phyloP scores from a whole-genome alignment of 2,888 invertebrate species.

The Agrotis exclamationis region DNA sequence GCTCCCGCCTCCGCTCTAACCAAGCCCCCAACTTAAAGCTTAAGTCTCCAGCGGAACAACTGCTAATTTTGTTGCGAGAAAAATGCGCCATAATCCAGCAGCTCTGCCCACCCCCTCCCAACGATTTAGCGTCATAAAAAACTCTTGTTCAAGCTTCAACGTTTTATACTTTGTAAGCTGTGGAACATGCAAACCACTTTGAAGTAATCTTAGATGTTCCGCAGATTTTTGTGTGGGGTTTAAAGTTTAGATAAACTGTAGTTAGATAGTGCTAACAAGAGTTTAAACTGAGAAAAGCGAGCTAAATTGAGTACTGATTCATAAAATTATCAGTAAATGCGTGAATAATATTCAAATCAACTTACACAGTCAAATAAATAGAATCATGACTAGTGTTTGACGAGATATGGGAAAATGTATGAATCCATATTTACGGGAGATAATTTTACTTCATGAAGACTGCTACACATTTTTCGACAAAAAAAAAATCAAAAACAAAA shows the following conservation, averaged over 20 bases:
- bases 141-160: constrained; percentile 53
- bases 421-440: neutral
- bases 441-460: neutral
- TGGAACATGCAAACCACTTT: constrained; percentile 49
- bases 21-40: constrained; percentile 44
- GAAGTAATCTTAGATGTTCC: constrained; percentile 44
- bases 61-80: constrained; percentile 65
- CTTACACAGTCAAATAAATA: neutral
- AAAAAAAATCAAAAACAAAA: no score
- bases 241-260: neutral
- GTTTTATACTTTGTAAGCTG: constrained; percentile 55
- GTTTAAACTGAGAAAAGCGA: neutral
- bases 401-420: no score
- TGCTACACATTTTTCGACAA: no score
- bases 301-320: neutral
- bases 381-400: neutral
- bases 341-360: neutral
- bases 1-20: constrained; percentile 22
- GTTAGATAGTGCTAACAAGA: neutral
- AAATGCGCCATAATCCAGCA: constrained; percentile 62
- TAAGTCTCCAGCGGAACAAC: constrained; percentile 55
- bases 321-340: neutral
- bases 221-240: constrained; percentile 10
- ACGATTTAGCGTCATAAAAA: constrained; percentile 59
- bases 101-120: constrained; percentile 31